These are phyloP conservation scores for Calameuta pallipes DNA, from an alignment of 2,888 invertebrate species.

Conservation along the genomic window DNA sequence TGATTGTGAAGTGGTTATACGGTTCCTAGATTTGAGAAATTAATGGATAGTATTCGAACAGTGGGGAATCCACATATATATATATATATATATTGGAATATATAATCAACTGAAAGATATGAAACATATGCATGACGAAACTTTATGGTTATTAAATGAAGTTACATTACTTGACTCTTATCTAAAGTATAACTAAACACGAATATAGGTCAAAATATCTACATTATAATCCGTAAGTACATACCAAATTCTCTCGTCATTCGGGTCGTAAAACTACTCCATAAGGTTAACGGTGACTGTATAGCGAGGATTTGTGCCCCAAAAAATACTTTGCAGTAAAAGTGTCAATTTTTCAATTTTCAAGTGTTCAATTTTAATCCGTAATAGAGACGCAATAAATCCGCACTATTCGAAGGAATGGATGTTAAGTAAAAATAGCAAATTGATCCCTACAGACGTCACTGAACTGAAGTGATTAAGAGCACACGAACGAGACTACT, in stretches of 20 bases:
- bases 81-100: no score
- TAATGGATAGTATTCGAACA: background rate
- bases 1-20: background rate
- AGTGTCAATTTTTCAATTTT: background rate
- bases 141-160: background rate
- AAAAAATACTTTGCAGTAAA: background rate
- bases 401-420: slow-evolving; percentile 1
- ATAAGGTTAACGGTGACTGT: background rate
- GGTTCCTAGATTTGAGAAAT: background rate
- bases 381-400: background rate
- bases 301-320: background rate
- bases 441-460: slow-evolving; percentile 27
- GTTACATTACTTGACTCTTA: background rate
- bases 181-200: background rate
- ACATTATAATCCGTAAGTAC: background rate
- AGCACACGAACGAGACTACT: background rate
- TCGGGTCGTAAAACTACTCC: background rate
- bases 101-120: background rate
- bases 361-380: no score
- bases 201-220: background rate
- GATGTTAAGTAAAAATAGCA: slow-evolving; percentile 8
- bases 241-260: background rate
- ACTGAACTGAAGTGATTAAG: slow-evolving; percentile 14
- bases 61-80: background rate
- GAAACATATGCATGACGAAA: background rate